Evolutionary conservation across 1,140 invertebrate genomes (phyloP).

Genomic region (Akabosia matsudoensis): DNA sequence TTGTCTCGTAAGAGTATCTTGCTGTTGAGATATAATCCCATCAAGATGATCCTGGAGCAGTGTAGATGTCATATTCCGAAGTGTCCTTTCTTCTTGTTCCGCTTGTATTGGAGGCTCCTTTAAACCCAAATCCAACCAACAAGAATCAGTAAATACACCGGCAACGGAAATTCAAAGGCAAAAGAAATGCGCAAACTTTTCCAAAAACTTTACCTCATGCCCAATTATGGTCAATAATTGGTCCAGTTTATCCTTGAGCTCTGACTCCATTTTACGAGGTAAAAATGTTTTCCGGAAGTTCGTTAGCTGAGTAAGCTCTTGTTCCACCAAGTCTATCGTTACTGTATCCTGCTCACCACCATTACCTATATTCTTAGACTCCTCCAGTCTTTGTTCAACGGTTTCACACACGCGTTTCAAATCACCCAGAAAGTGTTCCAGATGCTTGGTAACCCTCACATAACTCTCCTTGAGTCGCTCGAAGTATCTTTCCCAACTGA

Average conservation of each 20-base stretch:
- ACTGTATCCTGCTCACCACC: background rate
- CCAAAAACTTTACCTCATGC: conserved; percentile 29
- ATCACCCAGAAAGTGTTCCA: background rate
- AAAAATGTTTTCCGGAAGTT: background rate
- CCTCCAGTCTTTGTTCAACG: background rate
- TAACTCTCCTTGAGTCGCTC: conserved; percentile 29
- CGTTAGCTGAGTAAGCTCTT: background rate
- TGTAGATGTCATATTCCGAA: conserved; percentile 60
- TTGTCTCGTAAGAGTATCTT: conserved; percentile 63
- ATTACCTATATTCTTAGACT: background rate
- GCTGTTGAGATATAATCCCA: conserved; percentile 61
- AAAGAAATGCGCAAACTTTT: background rate
- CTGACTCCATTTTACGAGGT: background rate
- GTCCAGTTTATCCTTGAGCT: background rate
- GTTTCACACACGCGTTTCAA: background rate
- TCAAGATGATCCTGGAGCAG: conserved; percentile 53
- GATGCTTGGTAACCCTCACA: conserved; percentile 22
- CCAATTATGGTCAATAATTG: conserved; percentile 7
- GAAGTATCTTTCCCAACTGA: conserved; percentile 25
- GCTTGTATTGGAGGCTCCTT: conserved; percentile 67
- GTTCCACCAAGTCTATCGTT: conserved; percentile 3
- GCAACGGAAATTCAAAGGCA: background rate
- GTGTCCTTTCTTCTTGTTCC: conserved; percentile 66
- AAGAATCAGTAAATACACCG: conserved; percentile 40
- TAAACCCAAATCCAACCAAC: no score